phyloP scores from a whole-genome alignment of 2,888 invertebrate genomes.

The Clitarchus hookeri region DNA sequence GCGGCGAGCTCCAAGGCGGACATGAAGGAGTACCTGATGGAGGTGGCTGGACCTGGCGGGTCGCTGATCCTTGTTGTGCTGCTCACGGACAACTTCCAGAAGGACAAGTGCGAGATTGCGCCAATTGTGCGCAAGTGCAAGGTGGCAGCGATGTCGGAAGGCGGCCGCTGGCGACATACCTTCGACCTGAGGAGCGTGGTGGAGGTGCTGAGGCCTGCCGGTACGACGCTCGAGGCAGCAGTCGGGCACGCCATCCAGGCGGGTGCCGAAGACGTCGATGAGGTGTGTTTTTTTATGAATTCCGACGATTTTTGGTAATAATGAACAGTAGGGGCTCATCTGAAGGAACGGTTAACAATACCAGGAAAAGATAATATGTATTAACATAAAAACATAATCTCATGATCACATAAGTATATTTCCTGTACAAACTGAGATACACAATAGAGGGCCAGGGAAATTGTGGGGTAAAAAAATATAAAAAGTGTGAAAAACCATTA shows the following conservation, averaged over 20 bases:
- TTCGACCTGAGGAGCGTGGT: slow-evolving; percentile 68
- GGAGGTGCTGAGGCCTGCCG: slow-evolving; percentile 54
- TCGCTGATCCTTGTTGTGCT: slow-evolving; percentile 61
- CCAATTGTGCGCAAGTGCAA: slow-evolving; percentile 59
- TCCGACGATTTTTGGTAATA: slow-evolving; percentile 23
- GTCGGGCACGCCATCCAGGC: slow-evolving; percentile 69
- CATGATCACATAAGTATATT: no score
- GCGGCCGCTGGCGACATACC: neutral
- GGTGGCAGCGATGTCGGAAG: neutral
- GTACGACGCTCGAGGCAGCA: slow-evolving; percentile 60
- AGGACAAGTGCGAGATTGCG: slow-evolving; percentile 57
- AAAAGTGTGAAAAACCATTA: no score
- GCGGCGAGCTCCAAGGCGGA: slow-evolving; percentile 37
- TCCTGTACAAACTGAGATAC: no score
- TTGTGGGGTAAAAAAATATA: no score
- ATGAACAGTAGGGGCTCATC: no score
- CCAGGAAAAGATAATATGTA: no score
- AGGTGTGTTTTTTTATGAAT: slow-evolving; percentile 52
- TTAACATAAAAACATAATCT: no score
- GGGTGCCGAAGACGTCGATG: slow-evolving; percentile 69
- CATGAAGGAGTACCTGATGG: slow-evolving; percentile 45
- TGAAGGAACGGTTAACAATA: no score
- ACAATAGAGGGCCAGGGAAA: no score
- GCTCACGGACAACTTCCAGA: slow-evolving; percentile 59
- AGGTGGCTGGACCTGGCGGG: slow-evolving; percentile 61